Conservation (phyloP, 2,113 vertebrate species). For the Aegotheles bennettii region DNA sequence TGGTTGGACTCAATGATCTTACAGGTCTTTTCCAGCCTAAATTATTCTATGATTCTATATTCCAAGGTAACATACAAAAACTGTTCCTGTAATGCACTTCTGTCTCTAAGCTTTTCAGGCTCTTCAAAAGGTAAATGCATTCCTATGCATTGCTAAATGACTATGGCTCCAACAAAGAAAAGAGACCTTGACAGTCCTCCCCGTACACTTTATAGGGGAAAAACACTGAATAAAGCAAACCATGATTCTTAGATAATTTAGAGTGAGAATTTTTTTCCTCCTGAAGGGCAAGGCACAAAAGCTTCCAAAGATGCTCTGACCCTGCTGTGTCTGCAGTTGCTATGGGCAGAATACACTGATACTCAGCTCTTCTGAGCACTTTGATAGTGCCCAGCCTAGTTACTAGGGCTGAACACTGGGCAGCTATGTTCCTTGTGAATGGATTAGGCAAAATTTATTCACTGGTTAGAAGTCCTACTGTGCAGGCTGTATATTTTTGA, state of each 20-base stretch:
- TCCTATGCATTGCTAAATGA: background rate
- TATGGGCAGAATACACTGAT: background rate
- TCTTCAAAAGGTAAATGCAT: background rate
- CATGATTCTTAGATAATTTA: background rate
- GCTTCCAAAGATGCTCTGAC: background rate
- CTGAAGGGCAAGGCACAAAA: background rate
- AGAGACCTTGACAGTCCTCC: background rate
- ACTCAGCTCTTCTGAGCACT: background rate
- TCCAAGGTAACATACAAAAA: background rate
- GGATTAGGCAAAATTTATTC: slow-evolving; percentile 42
- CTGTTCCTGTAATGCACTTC: background rate
- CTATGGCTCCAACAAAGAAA: background rate
- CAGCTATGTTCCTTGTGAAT: background rate
- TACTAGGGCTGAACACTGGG: background rate
- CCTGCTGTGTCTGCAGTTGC: background rate
- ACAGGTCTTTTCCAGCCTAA: background rate
- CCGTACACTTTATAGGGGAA: background rate
- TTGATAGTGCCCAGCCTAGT: background rate
- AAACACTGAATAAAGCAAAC: background rate
- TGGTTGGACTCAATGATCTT: background rate
- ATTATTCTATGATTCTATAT: background rate
- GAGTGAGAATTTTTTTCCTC: background rate
- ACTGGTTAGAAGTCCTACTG: slow-evolving; percentile 28
- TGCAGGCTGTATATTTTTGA: slow-evolving; percentile 45
- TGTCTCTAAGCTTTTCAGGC: background rate